phyloP scores from a whole-genome alignment of 2,888 invertebrate species.

The Xestia c-nigrum region DNA sequence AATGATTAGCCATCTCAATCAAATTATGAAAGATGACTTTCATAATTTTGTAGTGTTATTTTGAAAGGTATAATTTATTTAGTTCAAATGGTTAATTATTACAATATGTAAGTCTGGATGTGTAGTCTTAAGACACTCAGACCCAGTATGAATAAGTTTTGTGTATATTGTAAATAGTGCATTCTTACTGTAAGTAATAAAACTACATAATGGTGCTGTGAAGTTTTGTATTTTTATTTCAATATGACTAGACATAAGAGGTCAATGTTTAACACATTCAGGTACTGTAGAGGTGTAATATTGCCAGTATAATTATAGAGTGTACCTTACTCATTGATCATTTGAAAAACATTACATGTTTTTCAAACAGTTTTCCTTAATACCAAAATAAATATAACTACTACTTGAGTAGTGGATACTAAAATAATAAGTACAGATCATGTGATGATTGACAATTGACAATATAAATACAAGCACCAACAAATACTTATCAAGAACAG shows the following conservation, averaged over 20 bases:
- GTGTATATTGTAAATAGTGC: conserved; percentile 17
- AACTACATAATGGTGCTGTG: conserved; percentile 44
- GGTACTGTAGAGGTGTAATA: conserved; percentile 50
- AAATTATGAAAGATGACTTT: no score
- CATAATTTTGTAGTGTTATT: not conserved
- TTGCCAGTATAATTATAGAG: conserved; percentile 23
- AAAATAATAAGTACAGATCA: conserved; percentile 51
- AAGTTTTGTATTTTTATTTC: conserved; percentile 48
- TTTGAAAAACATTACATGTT: conserved; percentile 58
- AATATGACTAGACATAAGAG: conserved; percentile 62
- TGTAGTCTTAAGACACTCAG: not conserved
- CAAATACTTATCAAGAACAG: conserved; percentile 28
- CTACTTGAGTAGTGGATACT: conserved; percentile 36
- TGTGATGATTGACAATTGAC: conserved; percentile 53
- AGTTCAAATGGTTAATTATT: not conserved
- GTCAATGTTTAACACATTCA: conserved; percentile 52
- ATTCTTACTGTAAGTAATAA: conserved; percentile 44
- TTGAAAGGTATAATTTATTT: not conserved
- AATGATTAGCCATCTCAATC: conserved; percentile 26
- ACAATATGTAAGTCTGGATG: not conserved
- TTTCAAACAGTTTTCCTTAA: conserved; percentile 48
- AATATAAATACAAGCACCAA: conserved; percentile 62
- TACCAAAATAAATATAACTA: conserved; percentile 29
- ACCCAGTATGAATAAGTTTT: not conserved
- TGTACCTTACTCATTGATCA: conserved; percentile 14